Evolutionary conservation across 2,113 vertebrate species (phyloP).

Genomic region (Odocoileus hemionus): DNA sequence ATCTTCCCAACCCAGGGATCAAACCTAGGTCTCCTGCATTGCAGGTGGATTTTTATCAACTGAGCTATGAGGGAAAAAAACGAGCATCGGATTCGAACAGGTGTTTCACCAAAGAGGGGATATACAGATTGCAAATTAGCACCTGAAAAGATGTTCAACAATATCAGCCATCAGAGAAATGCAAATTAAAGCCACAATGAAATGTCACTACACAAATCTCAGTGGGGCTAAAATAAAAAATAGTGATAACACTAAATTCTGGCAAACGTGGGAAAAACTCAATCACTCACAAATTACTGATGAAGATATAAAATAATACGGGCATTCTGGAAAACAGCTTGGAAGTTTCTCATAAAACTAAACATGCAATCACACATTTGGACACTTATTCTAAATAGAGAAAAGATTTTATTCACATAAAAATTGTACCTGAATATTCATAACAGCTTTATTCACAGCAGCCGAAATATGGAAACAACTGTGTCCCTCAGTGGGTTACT

Average conservation of each 20-base stretch:
- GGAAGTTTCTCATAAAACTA: not conserved
- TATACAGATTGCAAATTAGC: not conserved
- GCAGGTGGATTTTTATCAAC: not conserved
- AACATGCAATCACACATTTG: not conserved
- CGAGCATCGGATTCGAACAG: fast-evolving
- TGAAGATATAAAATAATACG: not conserved
- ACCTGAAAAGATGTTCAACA: not conserved
- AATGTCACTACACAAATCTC: not conserved
- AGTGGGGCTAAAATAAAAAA: not conserved
- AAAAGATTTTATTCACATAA: not conserved
- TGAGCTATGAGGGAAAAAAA: not conserved
- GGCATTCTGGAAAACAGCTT: not conserved
- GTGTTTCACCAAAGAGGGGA: not conserved
- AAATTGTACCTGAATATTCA: not conserved
- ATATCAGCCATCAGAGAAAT: not conserved
- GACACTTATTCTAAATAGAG: not conserved
- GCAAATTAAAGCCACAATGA: not conserved
- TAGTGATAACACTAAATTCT: not conserved
- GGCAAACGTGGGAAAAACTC: not conserved
- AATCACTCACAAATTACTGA: not conserved
- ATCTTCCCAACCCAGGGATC: not conserved
- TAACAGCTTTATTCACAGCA: not conserved
- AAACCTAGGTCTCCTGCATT: fast-evolving
- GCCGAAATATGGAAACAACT: not conserved
- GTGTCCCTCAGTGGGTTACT: not conserved